phyloP scores from a whole-genome alignment of 2,888 invertebrate species.

The Oxyscelio sp. region DNA sequence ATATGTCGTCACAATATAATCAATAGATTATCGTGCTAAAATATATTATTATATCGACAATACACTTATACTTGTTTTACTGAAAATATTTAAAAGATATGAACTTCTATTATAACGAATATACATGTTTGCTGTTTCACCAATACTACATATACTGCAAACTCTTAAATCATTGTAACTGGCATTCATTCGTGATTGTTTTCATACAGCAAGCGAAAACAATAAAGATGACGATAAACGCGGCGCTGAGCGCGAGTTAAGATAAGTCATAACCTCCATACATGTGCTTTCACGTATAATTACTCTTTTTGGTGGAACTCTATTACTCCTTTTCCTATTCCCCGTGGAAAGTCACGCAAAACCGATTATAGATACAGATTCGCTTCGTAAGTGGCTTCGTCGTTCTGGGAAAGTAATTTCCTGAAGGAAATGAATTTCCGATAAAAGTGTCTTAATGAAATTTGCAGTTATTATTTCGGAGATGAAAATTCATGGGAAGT shows the following conservation, averaged over 20 bases:
- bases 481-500: background rate
- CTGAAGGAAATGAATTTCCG: constrained; percentile 81
- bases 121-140: too few relatives aligned
- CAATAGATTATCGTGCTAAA: too few relatives aligned
- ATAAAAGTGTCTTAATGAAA: too few relatives aligned
- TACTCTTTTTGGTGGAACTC: constrained; percentile 65
- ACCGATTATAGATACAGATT: constrained; percentile 75
- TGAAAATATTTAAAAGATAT: too few relatives aligned
- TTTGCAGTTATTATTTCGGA: too few relatives aligned
- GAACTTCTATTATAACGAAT: too few relatives aligned
- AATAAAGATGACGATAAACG: constrained; percentile 28
- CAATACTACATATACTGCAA: too few relatives aligned
- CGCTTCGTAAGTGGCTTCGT: constrained; percentile 76
- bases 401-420: constrained; percentile 85
- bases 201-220: constrained; percentile 6
- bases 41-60: too few relatives aligned
- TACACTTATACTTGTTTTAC: too few relatives aligned
- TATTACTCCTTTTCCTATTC: constrained; percentile 53
- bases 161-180: too few relatives aligned
- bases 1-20: too few relatives aligned
- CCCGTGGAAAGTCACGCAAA: constrained; percentile 70
- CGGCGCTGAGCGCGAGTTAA: background rate
- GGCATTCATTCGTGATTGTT: too few relatives aligned
- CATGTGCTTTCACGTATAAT: constrained; percentile 62
- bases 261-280: constrained; percentile 49